Conservation (phyloP, 2,888 invertebrate species). For the Microplitis deprimator region DNA sequence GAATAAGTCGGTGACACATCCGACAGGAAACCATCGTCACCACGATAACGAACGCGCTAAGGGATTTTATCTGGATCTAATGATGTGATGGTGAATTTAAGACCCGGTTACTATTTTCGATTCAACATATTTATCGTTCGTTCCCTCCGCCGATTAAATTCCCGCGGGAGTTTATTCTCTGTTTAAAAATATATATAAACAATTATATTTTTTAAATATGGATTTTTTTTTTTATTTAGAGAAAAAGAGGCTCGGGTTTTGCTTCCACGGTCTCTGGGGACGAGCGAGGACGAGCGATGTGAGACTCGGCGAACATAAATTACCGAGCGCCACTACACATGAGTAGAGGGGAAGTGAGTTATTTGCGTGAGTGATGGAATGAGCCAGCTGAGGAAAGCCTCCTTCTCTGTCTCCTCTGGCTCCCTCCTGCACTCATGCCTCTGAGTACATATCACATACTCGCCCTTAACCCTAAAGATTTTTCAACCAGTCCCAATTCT, state of each 20-base stretch:
- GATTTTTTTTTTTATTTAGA: background rate
- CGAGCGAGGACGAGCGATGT: slow-evolving; percentile 58
- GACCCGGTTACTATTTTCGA: slow-evolving; percentile 41
- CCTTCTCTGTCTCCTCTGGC: slow-evolving; percentile 35
- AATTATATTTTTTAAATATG: background rate
- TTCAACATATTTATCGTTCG: slow-evolving; percentile 35
- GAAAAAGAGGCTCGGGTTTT: background rate
- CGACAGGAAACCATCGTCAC: slow-evolving; percentile 51
- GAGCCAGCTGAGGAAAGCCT: slow-evolving; percentile 69
- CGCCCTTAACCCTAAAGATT: slow-evolving; percentile 38
- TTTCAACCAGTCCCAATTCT: background rate
- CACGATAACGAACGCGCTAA: slow-evolving; percentile 46
- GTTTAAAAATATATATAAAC: background rate
- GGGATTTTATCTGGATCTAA: slow-evolving; percentile 16
- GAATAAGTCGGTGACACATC: slow-evolving; percentile 36
- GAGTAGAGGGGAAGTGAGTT: slow-evolving; percentile 66
- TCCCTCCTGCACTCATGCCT: slow-evolving; percentile 37
- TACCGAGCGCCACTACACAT: slow-evolving; percentile 59
- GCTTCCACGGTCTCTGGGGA: slow-evolving; percentile 35
- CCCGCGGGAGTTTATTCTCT: slow-evolving; percentile 45
- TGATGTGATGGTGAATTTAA: slow-evolving; percentile 36
- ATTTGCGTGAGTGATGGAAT: slow-evolving; percentile 71
- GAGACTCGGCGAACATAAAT: slow-evolving; percentile 67
- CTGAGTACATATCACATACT: slow-evolving; percentile 22
- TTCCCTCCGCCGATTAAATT: slow-evolving; percentile 53